Base-by-base conservation (phyloP, 1,140 invertebrate genomes). In the Rhyacophila brunnea region DNA sequence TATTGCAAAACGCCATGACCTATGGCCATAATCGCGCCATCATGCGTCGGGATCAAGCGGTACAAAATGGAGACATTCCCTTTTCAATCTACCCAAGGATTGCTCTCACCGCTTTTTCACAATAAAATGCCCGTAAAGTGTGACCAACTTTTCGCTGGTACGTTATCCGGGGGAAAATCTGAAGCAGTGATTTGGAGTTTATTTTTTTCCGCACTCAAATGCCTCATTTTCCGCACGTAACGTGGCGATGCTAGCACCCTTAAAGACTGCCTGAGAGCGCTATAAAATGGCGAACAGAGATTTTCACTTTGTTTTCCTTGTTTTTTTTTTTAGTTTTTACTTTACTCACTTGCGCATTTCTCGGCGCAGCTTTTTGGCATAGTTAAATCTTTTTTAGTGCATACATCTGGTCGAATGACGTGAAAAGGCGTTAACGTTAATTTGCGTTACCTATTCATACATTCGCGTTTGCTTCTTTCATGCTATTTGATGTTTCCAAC, bases 61-160 rank as follows among this genome's bases (percentile, higher is more conserved):
- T 28, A 6, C 4, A n/a, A 11, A 40, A 40, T 40, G 38, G 38
- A 15, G 38, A 13, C 15, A 40, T 40, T 40, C 38, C 38, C 11
- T 40, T 54, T 54, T 44, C 52, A 54, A 54, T 54, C 52, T 19
- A 13, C 18, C 14, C 40, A n/a, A 54, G 43, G 52, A 54, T 44
- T 54, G 38, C 38, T 54, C 38, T 13, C 44, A 43, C 13, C 38
- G 17, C 18, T 32, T 23, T 23, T 23, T 23, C 11, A 28, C 51
- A 54, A 54, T 54, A 54, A 54, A 54, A 54, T 6, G 17, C 51
- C n/a, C 51, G 43, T 54, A 54, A 54, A 54, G n/a, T 45, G 43
- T 45, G 43, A 45, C 51, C 51, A 28, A 54, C 38, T 28, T 40
- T 54, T 54, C 15, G 13, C 42, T 13, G 51, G 18, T 14, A 7